Percentiles rank a stretch among this genome's conserved stretches.
phyloP scores from a whole-genome alignment of 2,888 invertebrate genomes.

The Siphlonurus alternatus region DNA sequence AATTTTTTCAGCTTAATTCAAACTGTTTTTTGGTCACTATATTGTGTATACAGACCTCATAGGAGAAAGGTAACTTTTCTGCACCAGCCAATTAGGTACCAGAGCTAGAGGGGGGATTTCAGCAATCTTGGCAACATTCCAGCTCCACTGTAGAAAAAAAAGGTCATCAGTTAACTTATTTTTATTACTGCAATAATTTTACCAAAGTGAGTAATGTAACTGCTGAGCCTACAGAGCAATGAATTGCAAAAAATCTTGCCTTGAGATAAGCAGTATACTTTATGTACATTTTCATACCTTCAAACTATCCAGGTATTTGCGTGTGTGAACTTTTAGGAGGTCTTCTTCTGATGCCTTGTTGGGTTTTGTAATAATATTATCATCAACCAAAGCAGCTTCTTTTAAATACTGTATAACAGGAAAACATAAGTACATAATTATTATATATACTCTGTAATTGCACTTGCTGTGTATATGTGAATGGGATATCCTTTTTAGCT shows the following conservation, averaged over 20 bases:
- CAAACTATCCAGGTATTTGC: slow-evolving; percentile 53
- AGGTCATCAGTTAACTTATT: not conserved
- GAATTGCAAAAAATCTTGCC: too few relatives aligned
- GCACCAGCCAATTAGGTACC: slow-evolving; percentile 60
- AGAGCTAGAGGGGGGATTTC: slow-evolving; percentile 57
- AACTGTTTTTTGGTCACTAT: not conserved
- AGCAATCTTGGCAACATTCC: slow-evolving; percentile 59
- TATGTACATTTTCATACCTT: too few relatives aligned
- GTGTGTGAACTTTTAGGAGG: slow-evolving; percentile 56
- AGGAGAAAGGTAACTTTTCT: slow-evolving; percentile 55
- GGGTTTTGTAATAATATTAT: slow-evolving; percentile 46
- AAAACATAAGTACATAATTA: not conserved
- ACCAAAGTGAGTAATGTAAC: too few relatives aligned
- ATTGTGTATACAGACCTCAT: slow-evolving; percentile 43
- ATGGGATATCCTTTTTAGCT: too few relatives aligned
- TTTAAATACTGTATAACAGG: slow-evolving; percentile 33
- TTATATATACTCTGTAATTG: too few relatives aligned
- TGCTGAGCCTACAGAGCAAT: too few relatives aligned
- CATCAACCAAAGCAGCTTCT: slow-evolving; percentile 40
- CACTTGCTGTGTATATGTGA: too few relatives aligned
- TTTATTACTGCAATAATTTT: too few relatives aligned
- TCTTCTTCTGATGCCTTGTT: slow-evolving; percentile 53
- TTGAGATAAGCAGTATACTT: too few relatives aligned
- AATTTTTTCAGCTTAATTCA: too few relatives aligned
- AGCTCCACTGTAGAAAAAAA: slow-evolving; percentile 47